Conservation (phyloP, 1,140 invertebrate species). For the Orchesella cincta region DNA sequence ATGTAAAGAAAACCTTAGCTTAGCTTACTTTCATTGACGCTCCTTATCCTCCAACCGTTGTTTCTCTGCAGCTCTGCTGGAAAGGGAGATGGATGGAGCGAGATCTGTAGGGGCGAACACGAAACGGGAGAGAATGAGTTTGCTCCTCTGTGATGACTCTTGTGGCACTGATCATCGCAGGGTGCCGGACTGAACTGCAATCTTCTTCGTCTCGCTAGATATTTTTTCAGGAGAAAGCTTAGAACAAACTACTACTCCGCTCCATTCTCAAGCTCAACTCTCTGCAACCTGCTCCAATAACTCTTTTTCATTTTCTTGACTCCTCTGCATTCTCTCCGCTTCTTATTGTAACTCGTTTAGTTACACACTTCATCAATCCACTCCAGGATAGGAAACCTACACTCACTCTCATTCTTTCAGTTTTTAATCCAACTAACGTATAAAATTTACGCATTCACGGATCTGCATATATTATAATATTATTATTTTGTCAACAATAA, state of each 20-base stretch:
- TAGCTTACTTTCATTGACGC: too few species aligned
- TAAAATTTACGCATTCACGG: not conserved
- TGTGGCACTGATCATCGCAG: constrained; percentile 11
- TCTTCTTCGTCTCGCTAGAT: too few species aligned
- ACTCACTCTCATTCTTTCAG: too few species aligned
- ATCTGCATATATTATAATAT: constrained; percentile 9
- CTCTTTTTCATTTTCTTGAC: not conserved
- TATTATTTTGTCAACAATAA: constrained; percentile 22
- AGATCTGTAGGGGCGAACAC: constrained; percentile 42
- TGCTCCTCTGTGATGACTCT: not conserved
- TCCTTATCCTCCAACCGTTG: too few species aligned
- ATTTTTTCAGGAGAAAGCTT: too few species aligned
- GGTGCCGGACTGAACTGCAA: constrained; percentile 14
- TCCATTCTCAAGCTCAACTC: too few species aligned
- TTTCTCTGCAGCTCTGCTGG: not conserved
- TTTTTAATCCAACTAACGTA: not conserved
- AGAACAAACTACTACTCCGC: too few species aligned
- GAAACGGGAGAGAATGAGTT: constrained; percentile 35
- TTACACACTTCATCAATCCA: not conserved
- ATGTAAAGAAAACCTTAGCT: too few species aligned
- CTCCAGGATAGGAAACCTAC: not conserved
- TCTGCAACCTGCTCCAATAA: too few species aligned
- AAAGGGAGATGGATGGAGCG: constrained; percentile 41
- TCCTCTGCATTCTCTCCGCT: too few species aligned
- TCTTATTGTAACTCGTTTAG: too few species aligned